A percentile compares a stretch with the other conserved stretches of the same genome.
Conservation (phyloP, 2,113 vertebrate genomes). For the Panurus biarmicus region DNA sequence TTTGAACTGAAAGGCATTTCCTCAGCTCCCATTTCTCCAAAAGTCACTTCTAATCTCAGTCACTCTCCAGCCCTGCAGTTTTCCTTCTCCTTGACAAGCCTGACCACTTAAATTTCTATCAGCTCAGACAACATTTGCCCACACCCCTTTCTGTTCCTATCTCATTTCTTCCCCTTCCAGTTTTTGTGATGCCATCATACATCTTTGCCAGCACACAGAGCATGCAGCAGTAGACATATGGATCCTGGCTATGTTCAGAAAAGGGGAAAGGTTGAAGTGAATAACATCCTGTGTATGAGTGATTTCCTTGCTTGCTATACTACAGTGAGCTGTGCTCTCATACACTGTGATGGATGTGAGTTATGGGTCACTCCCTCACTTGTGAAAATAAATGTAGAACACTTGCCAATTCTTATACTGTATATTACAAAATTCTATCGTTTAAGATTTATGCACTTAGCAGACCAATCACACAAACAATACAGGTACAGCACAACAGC, state of each 20-base stretch:
- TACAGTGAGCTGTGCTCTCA: slow-evolving; percentile 39
- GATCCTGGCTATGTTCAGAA: neutral
- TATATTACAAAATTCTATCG: slow-evolving; percentile 31
- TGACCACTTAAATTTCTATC: slow-evolving; percentile 47
- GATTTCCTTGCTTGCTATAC: slow-evolving; percentile 36
- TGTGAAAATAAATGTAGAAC: slow-evolving; percentile 51
- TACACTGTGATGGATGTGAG: slow-evolving; percentile 42
- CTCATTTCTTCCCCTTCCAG: slow-evolving; percentile 51
- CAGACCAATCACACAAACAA: neutral
- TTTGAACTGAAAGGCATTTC: neutral
- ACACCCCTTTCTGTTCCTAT: slow-evolving; percentile 22
- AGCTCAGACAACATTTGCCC: slow-evolving; percentile 13
- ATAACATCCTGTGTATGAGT: slow-evolving; percentile 32
- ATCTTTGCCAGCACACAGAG: slow-evolving; percentile 29
- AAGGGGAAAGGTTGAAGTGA: slow-evolving; percentile 53
- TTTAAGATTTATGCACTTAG: slow-evolving; percentile 19
- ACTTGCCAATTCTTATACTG: slow-evolving; percentile 22
- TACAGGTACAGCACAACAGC: neutral
- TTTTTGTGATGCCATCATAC: slow-evolving; percentile 30
- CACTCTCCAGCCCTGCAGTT: neutral
- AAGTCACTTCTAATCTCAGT: slow-evolving; percentile 27
- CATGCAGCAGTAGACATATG: slow-evolving; percentile 24
- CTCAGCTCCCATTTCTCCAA: neutral
- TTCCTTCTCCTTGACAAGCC: slow-evolving; percentile 45
- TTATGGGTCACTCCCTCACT: slow-evolving; percentile 56